Evolutionary conservation across 1,140 invertebrate species (phyloP).

Genomic region (Hesperophylax magnus): DNA sequence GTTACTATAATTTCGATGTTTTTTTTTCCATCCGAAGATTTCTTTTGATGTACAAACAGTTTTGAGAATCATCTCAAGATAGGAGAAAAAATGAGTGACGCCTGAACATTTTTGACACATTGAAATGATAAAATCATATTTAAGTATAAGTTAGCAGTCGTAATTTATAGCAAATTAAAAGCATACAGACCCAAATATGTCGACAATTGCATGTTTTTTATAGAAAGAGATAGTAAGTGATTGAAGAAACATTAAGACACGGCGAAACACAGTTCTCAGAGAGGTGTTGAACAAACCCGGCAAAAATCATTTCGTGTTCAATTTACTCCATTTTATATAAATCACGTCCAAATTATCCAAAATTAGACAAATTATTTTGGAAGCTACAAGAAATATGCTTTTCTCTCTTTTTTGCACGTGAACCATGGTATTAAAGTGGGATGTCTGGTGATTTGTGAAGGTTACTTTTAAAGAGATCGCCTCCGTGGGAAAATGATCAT

Average conservation of each 20-base stretch:
- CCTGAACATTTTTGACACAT: background rate
- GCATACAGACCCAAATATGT: too few relatives aligned
- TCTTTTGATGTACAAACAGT: too few relatives aligned
- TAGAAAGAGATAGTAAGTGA: too few relatives aligned
- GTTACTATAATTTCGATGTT: too few relatives aligned
- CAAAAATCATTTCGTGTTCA: constrained; percentile 19
- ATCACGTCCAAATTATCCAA: constrained; percentile 41
- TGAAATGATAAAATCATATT: background rate
- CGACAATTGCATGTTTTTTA: too few relatives aligned
- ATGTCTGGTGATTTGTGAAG: constrained; percentile 11
- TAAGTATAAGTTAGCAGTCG: too few relatives aligned
- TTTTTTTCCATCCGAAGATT: too few relatives aligned
- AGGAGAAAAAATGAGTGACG: background rate
- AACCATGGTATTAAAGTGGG: background rate
- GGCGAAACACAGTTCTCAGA: too few relatives aligned
- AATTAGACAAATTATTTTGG: constrained; percentile 43
- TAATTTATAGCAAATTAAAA: too few relatives aligned
- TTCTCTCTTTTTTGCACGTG: constrained; percentile 16
- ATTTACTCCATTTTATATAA: constrained; percentile 43
- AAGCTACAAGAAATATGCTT: background rate
- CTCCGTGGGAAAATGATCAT: constrained; percentile 56
- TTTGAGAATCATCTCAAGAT: too few relatives aligned
- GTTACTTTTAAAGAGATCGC: constrained; percentile 35
- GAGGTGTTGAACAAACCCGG: too few relatives aligned
- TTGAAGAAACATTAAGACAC: too few relatives aligned